These are phyloP conservation scores for Plotosus lineatus DNA, from an alignment of 2,113 vertebrate genomes.

Conservation along the genomic window DNA sequence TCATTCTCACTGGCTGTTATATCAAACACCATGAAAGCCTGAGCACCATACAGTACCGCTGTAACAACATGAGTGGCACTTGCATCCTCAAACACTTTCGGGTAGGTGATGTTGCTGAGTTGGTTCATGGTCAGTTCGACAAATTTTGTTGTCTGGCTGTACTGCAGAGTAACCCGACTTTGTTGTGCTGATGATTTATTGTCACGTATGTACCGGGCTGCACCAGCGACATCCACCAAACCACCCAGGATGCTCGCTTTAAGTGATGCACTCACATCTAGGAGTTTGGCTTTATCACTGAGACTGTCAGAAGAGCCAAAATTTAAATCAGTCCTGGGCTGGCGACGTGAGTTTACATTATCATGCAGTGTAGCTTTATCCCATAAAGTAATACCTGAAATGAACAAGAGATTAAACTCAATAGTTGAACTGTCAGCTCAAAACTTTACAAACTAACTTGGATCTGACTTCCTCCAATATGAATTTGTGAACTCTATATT, in stretches of 20 bases:
- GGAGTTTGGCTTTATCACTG: slow-evolving; percentile 1
- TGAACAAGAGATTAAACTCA: not conserved
- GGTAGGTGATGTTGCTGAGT: slow-evolving; percentile 55
- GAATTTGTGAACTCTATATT: not conserved
- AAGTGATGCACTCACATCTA: slow-evolving; percentile 35
- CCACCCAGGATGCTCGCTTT: slow-evolving; percentile 61
- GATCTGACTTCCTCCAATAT: not conserved
- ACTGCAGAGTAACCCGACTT: slow-evolving; percentile 60
- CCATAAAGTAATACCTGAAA: slow-evolving; percentile 61
- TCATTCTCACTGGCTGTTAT: slow-evolving; percentile 25
- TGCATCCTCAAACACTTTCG: slow-evolving; percentile 26
- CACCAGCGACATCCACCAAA: slow-evolving; percentile 56
- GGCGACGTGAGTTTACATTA: not conserved
- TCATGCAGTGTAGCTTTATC: slow-evolving; percentile 36
- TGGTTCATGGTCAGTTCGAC: slow-evolving; percentile 57
- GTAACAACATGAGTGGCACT: slow-evolving; percentile 36
- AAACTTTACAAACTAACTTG: not conserved
- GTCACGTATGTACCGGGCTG: slow-evolving; percentile 60
- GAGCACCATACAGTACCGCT: slow-evolving; percentile 34
- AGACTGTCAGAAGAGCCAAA: slow-evolving; percentile 15
- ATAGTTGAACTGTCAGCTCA: not conserved
- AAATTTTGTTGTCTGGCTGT: slow-evolving; percentile 55
- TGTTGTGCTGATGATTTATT: slow-evolving; percentile 49
- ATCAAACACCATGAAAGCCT: slow-evolving; percentile 38
- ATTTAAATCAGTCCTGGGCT: slow-evolving; percentile 21